Evolutionary conservation across 2,113 vertebrate species (phyloP).

Genomic region (Oryzias woworae): DNA sequence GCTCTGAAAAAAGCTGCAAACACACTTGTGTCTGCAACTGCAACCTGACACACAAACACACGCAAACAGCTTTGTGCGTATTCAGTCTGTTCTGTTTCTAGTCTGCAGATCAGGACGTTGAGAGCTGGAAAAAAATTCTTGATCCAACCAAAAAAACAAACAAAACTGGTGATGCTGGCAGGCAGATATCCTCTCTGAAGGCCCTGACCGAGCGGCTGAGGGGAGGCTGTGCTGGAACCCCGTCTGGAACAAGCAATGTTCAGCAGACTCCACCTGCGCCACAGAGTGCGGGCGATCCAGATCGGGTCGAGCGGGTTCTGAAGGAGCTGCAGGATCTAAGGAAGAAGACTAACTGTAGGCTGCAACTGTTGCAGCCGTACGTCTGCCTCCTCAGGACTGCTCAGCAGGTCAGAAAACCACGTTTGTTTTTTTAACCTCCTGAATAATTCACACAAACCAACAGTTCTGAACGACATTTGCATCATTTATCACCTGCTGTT

Average conservation of each 20-base stretch:
- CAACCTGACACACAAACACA: too few relatives aligned
- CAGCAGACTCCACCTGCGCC: not conserved
- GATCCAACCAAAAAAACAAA: conserved; percentile 63
- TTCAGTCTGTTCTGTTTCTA: conserved; percentile 44
- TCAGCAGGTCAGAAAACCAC: conserved; percentile 71
- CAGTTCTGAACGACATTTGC: not conserved
- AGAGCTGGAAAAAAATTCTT: conserved; percentile 74
- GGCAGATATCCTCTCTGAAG: conserved; percentile 17
- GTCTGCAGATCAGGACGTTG: conserved; percentile 75
- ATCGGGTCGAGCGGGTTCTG: conserved; percentile 65
- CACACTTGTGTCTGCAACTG: too few relatives aligned
- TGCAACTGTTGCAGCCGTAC: conserved; percentile 77
- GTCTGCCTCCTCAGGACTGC: conserved; percentile 79
- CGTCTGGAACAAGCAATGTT: not conserved
- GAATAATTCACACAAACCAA: not conserved
- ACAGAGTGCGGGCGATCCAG: conserved; percentile 57
- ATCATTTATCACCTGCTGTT: not conserved
- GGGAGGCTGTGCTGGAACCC: not conserved
- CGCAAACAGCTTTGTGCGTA: too few relatives aligned
- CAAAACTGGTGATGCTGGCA: not conserved
- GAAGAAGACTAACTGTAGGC: conserved; percentile 69
- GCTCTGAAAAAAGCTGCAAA: too few relatives aligned
- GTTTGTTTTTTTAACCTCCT: not conserved
- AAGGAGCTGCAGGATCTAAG: conserved; percentile 78
- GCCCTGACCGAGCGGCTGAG: conserved; percentile 44